Evolutionary conservation across 2,113 vertebrate species (phyloP).

Genomic region (Heptranchias perlo): DNA sequence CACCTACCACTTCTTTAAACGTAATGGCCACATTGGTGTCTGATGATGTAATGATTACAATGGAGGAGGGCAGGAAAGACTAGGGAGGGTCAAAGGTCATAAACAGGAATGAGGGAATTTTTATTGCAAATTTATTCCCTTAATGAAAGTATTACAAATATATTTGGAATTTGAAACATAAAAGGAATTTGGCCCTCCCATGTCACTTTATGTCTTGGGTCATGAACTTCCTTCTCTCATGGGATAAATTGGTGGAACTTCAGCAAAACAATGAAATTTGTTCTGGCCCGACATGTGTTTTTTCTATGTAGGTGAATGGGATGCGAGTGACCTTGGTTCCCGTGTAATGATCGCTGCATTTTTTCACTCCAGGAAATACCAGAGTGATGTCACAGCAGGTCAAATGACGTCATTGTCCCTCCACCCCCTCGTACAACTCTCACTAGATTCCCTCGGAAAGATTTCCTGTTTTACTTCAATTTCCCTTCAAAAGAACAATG

Average conservation of each 20-base stretch:
- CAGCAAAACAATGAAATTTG: slow-evolving; percentile 3
- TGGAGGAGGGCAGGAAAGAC: neutral
- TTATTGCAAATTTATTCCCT: neutral
- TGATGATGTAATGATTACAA: neutral
- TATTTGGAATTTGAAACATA: neutral
- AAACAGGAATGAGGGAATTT: neutral
- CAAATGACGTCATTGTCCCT: neutral
- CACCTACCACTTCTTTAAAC: neutral
- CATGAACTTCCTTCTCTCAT: neutral
- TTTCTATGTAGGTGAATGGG: neutral
- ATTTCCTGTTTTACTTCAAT: slow-evolving; percentile 2
- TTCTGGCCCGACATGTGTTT: neutral
- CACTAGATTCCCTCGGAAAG: neutral
- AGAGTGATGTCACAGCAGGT: neutral
- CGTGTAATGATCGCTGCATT: neutral
- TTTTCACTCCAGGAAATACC: neutral
- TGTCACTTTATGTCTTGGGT: neutral
- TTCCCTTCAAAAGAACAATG: slow-evolving; percentile 19
- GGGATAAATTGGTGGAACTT: neutral
- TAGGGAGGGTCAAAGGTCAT: neutral
- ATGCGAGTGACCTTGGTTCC: neutral
- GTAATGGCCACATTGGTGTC: neutral
- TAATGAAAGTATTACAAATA: neutral
- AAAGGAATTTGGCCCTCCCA: neutral
- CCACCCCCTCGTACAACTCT: neutral